Conservation (phyloP, 2,888 invertebrate genomes). For the Coremacera marginata region DNA sequence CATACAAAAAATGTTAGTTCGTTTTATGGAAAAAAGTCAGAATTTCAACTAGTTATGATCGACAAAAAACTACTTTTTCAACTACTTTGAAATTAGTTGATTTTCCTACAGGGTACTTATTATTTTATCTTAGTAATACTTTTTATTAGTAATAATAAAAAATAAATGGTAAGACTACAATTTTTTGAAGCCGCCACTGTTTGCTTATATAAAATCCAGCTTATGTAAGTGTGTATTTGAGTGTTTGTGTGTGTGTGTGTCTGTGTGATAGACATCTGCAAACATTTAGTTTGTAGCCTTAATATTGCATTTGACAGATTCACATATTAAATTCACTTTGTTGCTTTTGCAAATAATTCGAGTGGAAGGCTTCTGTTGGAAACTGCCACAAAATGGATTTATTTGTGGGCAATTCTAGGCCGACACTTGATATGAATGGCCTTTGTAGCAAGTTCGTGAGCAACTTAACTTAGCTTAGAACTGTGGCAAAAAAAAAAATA, state of each 20-base stretch:
- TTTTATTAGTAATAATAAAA: no score
- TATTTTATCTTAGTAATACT: no score
- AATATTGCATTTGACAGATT: constrained; percentile 15
- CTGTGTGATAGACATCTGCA: background rate
- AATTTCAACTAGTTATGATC: no score
- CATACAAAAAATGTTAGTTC: no score
- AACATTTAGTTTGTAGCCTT: constrained; percentile 24
- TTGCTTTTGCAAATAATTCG: constrained; percentile 10
- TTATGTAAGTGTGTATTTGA: background rate
- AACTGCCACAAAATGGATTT: background rate
- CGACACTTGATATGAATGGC: background rate
- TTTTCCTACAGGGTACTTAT: no score
- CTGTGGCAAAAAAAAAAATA: no score
- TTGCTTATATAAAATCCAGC: background rate
- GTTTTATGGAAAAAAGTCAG: no score
- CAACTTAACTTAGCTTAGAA: no score
- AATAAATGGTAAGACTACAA: no score
- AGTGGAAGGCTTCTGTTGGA: background rate
- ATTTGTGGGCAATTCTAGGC: background rate
- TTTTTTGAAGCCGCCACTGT: no score
- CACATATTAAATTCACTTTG: constrained; percentile 32
- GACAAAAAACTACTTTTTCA: no score
- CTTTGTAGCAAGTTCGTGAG: background rate
- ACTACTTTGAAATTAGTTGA: no score
- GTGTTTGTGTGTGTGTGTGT: background rate